These are phyloP conservation scores for Elephas maximus DNA, from an alignment of 2,113 vertebrate species.

Conservation along the genomic window DNA sequence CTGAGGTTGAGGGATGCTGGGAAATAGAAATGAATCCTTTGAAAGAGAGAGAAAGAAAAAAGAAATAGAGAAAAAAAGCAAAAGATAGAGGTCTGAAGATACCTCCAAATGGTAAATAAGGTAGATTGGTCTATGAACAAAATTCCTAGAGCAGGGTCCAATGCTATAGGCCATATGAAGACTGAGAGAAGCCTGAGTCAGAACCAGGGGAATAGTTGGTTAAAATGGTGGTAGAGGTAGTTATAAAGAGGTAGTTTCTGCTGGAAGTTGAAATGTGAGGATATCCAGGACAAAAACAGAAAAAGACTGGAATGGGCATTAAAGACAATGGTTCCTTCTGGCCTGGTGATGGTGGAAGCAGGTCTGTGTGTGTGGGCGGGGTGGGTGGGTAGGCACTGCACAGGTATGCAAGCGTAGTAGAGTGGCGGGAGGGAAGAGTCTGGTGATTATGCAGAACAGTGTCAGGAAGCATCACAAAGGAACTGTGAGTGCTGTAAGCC, in stretches of 20 bases:
- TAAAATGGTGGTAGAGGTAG: neutral
- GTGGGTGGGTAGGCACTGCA: neutral
- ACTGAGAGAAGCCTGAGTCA: neutral
- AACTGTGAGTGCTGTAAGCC: neutral
- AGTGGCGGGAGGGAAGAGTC: neutral
- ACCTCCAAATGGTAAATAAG: neutral
- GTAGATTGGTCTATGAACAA: neutral
- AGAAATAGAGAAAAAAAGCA: neutral
- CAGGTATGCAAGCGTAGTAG: neutral
- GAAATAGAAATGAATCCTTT: neutral
- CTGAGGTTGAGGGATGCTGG: neutral
- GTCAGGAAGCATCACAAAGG: neutral
- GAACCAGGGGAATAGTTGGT: neutral
- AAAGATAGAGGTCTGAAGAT: constrained; percentile 1
- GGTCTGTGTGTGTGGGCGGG: neutral
- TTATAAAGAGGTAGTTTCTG: neutral
- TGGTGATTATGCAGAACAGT: neutral
- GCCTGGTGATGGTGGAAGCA: neutral
- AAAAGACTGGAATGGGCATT: neutral
- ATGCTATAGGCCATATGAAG: neutral
- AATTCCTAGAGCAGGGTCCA: neutral
- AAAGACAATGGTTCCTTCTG: neutral
- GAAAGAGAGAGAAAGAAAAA: neutral
- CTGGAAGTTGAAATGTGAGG: neutral
- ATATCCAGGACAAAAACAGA: neutral